Conservation (phyloP, 2,888 invertebrate genomes). For the Caenorhabditis sp. region DNA sequence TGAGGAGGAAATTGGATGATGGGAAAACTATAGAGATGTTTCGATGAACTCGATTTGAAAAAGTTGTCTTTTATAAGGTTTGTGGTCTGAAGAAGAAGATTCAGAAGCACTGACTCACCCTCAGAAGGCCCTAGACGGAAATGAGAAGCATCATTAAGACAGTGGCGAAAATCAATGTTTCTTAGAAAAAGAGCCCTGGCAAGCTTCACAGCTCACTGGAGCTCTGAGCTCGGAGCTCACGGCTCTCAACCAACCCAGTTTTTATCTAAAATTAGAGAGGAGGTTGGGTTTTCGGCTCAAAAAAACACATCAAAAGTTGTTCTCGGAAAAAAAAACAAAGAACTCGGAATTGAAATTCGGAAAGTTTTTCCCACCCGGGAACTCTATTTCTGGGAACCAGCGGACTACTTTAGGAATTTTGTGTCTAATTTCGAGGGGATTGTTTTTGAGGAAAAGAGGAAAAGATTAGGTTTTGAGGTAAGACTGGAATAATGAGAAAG, state of each 20-base stretch:
- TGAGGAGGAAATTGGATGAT: neutral
- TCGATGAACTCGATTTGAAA: neutral
- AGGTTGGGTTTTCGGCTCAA: neutral
- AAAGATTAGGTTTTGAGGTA: neutral
- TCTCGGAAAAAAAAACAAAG: neutral
- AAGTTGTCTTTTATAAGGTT: too few relatives aligned
- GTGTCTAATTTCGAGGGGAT: neutral
- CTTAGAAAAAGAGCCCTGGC: neutral
- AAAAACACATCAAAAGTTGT: neutral
- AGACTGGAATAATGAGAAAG: conserved; percentile 1
- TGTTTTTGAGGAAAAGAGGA: conserved; percentile 12
- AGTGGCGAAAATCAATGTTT: neutral
- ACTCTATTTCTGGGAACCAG: conserved; percentile 13
- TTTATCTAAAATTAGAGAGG: conserved; percentile 24
- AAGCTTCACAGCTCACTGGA: conserved; percentile 8
- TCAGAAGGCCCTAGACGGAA: neutral
- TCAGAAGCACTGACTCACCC: neutral
- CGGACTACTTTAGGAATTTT: neutral
- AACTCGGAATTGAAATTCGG: conserved; percentile 8
- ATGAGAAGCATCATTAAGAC: conserved; percentile 4
- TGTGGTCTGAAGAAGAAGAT: too few relatives aligned
- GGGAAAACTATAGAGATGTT: neutral
- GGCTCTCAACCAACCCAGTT: too few relatives aligned
- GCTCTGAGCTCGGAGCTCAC: too few relatives aligned
- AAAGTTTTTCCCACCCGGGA: neutral